A percentile compares a stretch with the other conserved stretches of the same genome.
phyloP scores from a whole-genome alignment of 2,113 vertebrate genomes.

The Sphyrna mokarran region DNA sequence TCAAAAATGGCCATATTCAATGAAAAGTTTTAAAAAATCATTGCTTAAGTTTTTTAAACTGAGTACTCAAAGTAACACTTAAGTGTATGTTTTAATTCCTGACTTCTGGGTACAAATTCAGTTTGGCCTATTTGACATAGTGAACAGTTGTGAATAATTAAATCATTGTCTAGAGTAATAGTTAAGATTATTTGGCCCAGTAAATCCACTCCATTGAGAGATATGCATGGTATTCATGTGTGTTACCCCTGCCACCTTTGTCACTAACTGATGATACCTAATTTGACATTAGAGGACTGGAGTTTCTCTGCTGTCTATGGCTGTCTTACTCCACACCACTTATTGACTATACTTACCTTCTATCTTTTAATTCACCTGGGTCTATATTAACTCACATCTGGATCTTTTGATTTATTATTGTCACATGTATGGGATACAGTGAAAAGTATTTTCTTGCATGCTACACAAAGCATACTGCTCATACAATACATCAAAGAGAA shows the following conservation, averaged over 20 bases:
- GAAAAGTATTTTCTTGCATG: no score
- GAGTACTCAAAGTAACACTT: background rate
- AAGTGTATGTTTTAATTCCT: background rate
- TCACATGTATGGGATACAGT: no score
- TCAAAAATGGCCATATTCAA: background rate
- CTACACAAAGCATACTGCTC: no score
- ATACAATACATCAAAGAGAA: no score
- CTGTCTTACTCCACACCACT: background rate
- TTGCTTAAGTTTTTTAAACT: background rate
- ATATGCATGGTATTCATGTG: background rate
- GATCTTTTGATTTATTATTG: no score
- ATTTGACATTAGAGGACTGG: background rate
- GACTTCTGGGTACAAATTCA: background rate
- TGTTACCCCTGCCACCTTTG: background rate
- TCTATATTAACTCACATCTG: background rate
- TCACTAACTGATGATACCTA: background rate
- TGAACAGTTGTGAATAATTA: background rate
- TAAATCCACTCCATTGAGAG: background rate
- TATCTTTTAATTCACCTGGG: background rate
- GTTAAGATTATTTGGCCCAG: background rate
- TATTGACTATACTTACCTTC: background rate
- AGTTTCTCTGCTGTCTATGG: background rate
- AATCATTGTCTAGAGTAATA: background rate
- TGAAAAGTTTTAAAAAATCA: background rate
- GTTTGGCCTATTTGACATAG: background rate